Base-by-base conservation (phyloP, 1,140 invertebrate genomes). In the Brachionus calyciflorus region DNA sequence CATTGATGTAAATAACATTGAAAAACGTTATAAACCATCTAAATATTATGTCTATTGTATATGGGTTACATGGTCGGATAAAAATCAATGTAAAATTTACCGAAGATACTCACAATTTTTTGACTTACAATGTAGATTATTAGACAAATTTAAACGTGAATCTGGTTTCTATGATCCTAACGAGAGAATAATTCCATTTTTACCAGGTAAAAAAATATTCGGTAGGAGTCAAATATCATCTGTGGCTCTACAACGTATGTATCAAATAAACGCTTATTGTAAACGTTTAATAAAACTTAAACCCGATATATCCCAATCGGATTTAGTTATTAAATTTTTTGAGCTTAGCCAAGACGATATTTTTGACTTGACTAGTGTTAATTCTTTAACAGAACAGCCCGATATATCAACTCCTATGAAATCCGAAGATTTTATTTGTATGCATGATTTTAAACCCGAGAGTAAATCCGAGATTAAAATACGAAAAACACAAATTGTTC, bases 1-100 rank as follows among this genome's bases (percentile, higher is more conserved):
- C 37, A 12, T 70, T 6, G 37, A 70, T 49, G 28, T 70, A 4
- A 30, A 49, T 21, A 41, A 70, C 12, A 17, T 70, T 49, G 65
- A 70, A 37, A 70, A 70, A 37, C 24, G 65, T 33, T 51, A 70
- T 51, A 30, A 70, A 9, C 28, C 65, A 3, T 51, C 65, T 30
- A 70, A 70, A 37, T 41, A 70, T 51, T 70, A 70, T 46, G 65
- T 49, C 19, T 51, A 70, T 51, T 51, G 26, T 19, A 70, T 70
- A 33, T 49, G 46, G 46, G 65, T 70, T 4, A 70, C 44, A 2
- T 70, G 65, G 65, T 49, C 46, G 10, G 28, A 70, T 12, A n/a
- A 14, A 17, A 70, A 49, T 33, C 30, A 10, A 17, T 49, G 14
- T 10, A 49, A 44, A 17, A 70, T 70, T 19, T 70, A 33, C 19